Conservation (phyloP, 2,888 invertebrate species). For the Auanema sp. region DNA sequence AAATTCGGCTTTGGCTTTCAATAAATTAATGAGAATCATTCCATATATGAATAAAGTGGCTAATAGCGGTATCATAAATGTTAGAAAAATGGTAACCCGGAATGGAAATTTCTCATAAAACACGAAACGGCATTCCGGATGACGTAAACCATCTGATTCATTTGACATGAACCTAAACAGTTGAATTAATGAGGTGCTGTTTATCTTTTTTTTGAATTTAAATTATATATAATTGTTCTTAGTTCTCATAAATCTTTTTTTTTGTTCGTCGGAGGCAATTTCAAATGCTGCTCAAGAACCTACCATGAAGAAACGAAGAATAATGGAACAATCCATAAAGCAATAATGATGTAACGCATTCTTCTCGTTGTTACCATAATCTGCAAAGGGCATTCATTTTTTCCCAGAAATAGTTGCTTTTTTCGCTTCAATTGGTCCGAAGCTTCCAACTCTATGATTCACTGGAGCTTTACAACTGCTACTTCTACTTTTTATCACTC, state of each 20-base stretch:
- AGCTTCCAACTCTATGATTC: too few relatives aligned
- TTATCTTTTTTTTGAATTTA: conserved; percentile 8
- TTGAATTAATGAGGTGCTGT: too few relatives aligned
- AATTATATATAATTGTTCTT: conserved; percentile 4
- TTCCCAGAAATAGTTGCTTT: too few relatives aligned
- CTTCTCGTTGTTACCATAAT: conserved; percentile 58
- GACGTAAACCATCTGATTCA: conserved; percentile 49
- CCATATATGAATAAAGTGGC: conserved; percentile 51
- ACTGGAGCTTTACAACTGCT: too few relatives aligned
- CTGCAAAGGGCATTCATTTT: conserved; percentile 26
- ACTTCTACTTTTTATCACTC: too few relatives aligned
- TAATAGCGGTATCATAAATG: conserved; percentile 57
- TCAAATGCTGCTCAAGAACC: conserved; percentile 3
- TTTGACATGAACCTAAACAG: conserved; percentile 37
- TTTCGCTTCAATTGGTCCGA: too few relatives aligned
- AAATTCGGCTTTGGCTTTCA: conserved; percentile 59
- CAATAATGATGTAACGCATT: conserved; percentile 45
- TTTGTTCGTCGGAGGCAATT: neutral
- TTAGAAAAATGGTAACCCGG: conserved; percentile 51
- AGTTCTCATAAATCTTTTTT: neutral
- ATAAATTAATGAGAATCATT: conserved; percentile 48
- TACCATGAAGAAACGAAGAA: conserved; percentile 50
- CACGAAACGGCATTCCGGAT: conserved; percentile 42
- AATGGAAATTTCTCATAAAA: conserved; percentile 60
- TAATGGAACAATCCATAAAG: conserved; percentile 54